Percentiles rank a stretch among this genome's conserved stretches.
These are phyloP conservation scores for Chaetodon auriga DNA, from an alignment of 2,113 vertebrate genomes.

Conservation along the genomic window DNA sequence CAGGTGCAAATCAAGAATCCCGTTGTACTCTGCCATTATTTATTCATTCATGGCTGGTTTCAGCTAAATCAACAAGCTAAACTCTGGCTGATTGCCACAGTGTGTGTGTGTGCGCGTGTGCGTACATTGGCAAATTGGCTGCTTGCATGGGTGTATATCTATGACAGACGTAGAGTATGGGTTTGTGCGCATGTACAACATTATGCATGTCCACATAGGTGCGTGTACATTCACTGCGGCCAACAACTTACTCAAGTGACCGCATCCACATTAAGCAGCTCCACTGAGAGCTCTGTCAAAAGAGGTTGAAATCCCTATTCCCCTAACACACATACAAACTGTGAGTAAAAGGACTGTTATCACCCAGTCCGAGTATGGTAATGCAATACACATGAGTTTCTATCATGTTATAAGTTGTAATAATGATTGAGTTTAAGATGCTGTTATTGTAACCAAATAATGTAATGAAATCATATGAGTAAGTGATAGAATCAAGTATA, in stretches of 20 bases:
- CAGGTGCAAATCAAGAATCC: constrained; percentile 19
- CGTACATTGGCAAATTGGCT: not conserved
- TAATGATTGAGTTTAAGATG: too few relatives aligned
- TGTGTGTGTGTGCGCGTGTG: not conserved
- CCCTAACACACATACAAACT: too few relatives aligned
- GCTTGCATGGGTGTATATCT: not conserved
- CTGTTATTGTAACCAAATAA: too few relatives aligned
- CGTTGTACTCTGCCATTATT: constrained; percentile 2
- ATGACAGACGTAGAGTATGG: not conserved
- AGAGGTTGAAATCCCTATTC: too few relatives aligned
- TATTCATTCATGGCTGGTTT: constrained; percentile 36
- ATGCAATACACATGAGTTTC: too few relatives aligned
- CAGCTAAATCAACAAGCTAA: constrained; percentile 39
- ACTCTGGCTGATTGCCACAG: constrained; percentile 27
- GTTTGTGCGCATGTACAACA: not conserved
- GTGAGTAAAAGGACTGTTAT: too few relatives aligned
- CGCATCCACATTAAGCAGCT: constrained; percentile 32
- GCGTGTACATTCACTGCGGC: not conserved
- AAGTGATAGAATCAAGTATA: too few relatives aligned
- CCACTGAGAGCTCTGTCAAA: constrained; percentile 33
- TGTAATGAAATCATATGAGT: too few relatives aligned
- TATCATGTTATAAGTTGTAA: too few relatives aligned
- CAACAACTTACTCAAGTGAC: constrained; percentile 11
- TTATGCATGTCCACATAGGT: not conserved
- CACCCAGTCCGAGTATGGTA: too few relatives aligned